Evolutionary conservation across 2,888 invertebrate genomes (phyloP), one percentile per base, ranked within the genome.

Genomic region (Lymantria dispar): DNA sequence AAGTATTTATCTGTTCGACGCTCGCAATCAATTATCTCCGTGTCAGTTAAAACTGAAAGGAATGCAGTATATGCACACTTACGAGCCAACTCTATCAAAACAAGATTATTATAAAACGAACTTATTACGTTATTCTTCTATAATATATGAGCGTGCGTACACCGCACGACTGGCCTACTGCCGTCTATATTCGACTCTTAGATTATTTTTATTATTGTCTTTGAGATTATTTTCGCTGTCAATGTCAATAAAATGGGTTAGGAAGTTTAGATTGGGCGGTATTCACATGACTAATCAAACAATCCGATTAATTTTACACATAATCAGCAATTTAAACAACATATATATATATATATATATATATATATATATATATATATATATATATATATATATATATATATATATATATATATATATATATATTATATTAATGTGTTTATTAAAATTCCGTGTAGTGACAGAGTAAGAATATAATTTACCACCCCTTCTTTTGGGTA

Each of bases 171-270:
- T 61, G 60, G 48, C 45, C 45, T 55, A 54, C 53, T 47, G 43
- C 45, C 49, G 50, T 58, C 54, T 69, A 63, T 65, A 66, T 64
- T 57, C 59, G 54, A 70, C 60, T 54, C 64, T n/a, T 52, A 60
- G 56, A 66, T 65, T 72, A 72, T 70, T 74, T 74, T 70, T 72
- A 74, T 65, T 59, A 74, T 75, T 75, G 70, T 75, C 69, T 72
- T 68, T 55, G 56, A 50, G 60, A 63, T 68, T 76, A 76, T 76
- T 78, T 76, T 76, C 52, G 74, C 61, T 63, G 60, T 70, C 74
- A 78, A 76, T 78, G 77, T 72, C 72, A 74, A 70, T 72, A 64
- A 70, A 65, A 66, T 57, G 51, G 59, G 57, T 58, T 54, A 51
- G 56, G 53, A 61, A 60, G 55, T 63, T 56, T 54, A 47, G n/a